phyloP scores from a whole-genome alignment of 2,113 vertebrate species.

The Himantopus leucocephalus region DNA sequence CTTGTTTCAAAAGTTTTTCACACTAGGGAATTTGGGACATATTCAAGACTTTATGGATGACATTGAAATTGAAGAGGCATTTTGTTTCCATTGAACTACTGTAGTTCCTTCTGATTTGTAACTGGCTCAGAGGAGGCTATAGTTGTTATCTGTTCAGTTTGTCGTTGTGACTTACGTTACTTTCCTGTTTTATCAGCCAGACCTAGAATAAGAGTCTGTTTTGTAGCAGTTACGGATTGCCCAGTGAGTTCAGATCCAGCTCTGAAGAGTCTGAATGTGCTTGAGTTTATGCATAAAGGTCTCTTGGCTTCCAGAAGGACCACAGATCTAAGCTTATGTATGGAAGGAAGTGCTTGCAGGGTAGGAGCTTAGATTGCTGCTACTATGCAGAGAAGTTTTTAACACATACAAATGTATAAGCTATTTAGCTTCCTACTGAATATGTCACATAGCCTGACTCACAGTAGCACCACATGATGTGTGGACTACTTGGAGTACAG shows the following conservation, averaged over 20 bases:
- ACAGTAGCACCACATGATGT: fast-evolving
- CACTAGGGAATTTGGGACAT: background rate
- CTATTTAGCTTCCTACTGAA: background rate
- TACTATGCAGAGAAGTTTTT: background rate
- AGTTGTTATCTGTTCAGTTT: background rate
- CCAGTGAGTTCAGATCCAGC: background rate
- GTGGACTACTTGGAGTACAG: background rate
- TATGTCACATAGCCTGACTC: background rate
- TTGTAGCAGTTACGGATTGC: background rate
- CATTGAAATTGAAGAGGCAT: background rate
- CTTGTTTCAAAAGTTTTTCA: background rate
- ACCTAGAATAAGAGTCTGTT: background rate
- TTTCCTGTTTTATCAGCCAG: background rate
- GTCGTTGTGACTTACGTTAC: background rate
- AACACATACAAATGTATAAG: background rate
- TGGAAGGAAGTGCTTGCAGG: background rate
- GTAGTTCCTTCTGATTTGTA: background rate
- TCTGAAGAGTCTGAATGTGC: background rate
- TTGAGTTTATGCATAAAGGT: background rate
- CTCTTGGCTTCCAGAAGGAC: background rate
- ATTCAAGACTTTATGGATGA: background rate
- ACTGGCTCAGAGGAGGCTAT: background rate
- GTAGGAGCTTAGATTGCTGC: background rate
- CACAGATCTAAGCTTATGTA: background rate
- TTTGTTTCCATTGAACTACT: background rate